Conservation (phyloP, 1,140 invertebrate genomes). For the Rhyzopertha dominica region DNA sequence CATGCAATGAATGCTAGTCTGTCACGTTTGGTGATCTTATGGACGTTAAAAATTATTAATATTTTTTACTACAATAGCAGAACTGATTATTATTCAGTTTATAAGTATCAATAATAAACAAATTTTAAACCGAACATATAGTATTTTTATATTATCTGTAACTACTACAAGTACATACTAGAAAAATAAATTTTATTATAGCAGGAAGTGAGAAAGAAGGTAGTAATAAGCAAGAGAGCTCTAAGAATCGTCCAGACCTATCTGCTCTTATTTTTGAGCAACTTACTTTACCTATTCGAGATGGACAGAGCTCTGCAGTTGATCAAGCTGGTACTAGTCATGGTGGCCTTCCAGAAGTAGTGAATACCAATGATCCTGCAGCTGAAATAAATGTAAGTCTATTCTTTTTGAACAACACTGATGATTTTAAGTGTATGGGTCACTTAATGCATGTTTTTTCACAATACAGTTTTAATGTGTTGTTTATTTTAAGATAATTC, state of each 20-base stretch:
- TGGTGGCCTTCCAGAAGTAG: constrained; percentile 35
- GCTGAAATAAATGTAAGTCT: constrained; percentile 40
- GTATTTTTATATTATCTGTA: not conserved
- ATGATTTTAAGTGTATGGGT: too few species aligned
- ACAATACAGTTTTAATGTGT: not conserved
- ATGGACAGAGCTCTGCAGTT: constrained; percentile 41
- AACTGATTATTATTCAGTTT: not conserved
- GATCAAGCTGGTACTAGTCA: constrained; percentile 37
- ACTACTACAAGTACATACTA: not conserved
- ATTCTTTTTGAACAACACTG: too few species aligned
- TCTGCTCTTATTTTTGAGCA: constrained; percentile 62
- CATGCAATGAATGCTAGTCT: too few species aligned
- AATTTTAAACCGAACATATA: not conserved
- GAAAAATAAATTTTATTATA: constrained; percentile 9
- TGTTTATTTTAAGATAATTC: not conserved
- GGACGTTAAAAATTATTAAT: too few species aligned
- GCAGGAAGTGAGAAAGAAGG: constrained; percentile 52
- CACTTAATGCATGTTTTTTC: too few species aligned
- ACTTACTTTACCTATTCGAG: constrained; percentile 57
- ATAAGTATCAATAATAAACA: not conserved
- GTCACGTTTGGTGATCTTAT: too few species aligned
- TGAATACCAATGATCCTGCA: constrained; percentile 39
- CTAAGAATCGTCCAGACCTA: constrained; percentile 57
- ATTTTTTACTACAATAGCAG: not conserved
- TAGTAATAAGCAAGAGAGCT: constrained; percentile 51